phyloP scores from a whole-genome alignment of 2,888 invertebrate species.

The Phaonia tiefii region DNA sequence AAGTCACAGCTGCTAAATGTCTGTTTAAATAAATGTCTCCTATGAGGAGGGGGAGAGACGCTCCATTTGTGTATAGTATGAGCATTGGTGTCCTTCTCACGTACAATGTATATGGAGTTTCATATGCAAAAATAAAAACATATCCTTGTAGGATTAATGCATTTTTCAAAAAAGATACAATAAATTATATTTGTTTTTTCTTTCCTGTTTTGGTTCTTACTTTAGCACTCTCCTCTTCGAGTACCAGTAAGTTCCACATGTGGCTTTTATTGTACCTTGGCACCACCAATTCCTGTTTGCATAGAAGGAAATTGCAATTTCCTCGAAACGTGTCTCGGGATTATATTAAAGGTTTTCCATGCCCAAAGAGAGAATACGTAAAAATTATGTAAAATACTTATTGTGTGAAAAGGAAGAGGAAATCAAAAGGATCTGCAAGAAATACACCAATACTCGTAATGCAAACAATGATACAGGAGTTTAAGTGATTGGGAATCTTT shows the following conservation, averaged over 20 bases:
- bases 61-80: constrained; percentile 9
- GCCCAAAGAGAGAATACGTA: constrained; percentile 1
- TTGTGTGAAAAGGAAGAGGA: too few relatives aligned
- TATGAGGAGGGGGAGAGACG: too few relatives aligned
- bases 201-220: constrained; percentile 5
- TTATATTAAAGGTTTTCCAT: constrained; percentile 51
- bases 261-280: constrained; percentile 58
- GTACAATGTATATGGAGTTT: neutral
- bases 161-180: constrained; percentile 58
- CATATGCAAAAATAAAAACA: constrained; percentile 29
- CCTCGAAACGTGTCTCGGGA: constrained; percentile 57
- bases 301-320: constrained; percentile 64
- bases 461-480: too few relatives aligned
- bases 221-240: constrained; percentile 7
- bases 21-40: constrained; percentile 63
- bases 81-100: neutral
- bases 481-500: too few relatives aligned
- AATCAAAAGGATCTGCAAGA: too few relatives aligned
- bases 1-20: constrained; percentile 66
- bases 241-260: constrained; percentile 55
- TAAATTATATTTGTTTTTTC: constrained; percentile 58
- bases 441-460: too few relatives aligned
- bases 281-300: constrained; percentile 48
- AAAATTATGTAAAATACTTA: constrained; percentile 40
- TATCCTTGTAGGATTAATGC: constrained; percentile 48